Evolutionary conservation across 2,888 invertebrate genomes (phyloP).

Genomic region (Pollenia labialis): DNA sequence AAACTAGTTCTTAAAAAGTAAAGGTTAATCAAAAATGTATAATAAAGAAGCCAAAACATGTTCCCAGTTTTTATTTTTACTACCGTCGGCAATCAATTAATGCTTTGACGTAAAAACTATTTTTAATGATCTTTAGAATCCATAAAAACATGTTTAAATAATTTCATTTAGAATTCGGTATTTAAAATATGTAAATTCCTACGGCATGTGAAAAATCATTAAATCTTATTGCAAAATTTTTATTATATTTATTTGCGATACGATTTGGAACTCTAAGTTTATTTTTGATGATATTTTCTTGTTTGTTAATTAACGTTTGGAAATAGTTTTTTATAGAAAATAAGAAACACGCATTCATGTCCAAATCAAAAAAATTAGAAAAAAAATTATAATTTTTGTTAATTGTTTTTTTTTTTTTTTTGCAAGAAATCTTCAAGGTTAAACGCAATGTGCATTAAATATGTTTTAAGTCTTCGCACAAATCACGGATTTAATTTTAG

Average conservation of each 20-base stretch:
- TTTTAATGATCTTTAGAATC: background rate
- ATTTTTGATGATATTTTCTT: background rate
- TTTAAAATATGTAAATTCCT: too few species aligned
- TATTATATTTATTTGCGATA: background rate
- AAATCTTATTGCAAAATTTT: background rate
- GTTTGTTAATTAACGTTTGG: background rate
- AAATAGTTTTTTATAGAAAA: background rate
- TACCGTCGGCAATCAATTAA: background rate
- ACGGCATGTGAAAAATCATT: background rate
- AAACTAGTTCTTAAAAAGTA: background rate
- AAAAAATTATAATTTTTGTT: background rate
- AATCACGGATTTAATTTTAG: background rate
- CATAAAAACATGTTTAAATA: too few species aligned
- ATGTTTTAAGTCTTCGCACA: background rate
- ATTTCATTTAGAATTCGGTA: too few species aligned
- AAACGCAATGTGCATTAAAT: conserved; percentile 46
- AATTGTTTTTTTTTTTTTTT: conserved; percentile 11
- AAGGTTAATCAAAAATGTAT: too few species aligned
- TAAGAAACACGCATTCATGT: conserved; percentile 17
- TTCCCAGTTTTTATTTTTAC: background rate
- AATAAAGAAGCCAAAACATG: conserved; percentile 1
- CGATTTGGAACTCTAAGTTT: background rate
- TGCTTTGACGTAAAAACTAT: background rate
- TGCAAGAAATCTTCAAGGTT: conserved; percentile 9
- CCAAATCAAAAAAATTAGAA: conserved; percentile 4